Evolutionary conservation across 2,113 vertebrate genomes (phyloP).

Genomic region (Agelaius phoeniceus): DNA sequence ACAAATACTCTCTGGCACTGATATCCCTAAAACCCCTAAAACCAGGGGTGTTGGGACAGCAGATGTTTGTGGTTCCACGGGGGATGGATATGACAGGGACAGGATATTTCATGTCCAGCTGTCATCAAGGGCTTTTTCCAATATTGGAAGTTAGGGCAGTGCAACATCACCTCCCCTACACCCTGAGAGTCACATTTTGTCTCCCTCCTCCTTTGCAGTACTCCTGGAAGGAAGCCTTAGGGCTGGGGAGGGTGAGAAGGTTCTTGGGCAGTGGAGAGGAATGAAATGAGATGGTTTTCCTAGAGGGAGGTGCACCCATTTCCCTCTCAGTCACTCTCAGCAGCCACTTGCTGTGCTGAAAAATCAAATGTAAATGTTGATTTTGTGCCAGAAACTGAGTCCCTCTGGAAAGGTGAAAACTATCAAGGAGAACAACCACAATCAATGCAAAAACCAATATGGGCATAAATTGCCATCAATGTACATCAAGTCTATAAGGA

Average conservation of each 20-base stretch:
- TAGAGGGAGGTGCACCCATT: background rate
- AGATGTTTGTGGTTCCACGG: rapidly evolving
- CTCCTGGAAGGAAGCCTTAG: background rate
- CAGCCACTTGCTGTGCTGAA: background rate
- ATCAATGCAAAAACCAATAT: background rate
- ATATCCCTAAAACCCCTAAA: background rate
- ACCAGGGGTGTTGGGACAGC: background rate
- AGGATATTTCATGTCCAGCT: background rate
- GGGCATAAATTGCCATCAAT: background rate
- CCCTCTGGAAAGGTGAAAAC: background rate
- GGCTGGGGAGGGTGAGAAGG: background rate
- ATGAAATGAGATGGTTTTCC: background rate
- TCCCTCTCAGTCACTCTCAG: background rate
- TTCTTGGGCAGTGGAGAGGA: background rate
- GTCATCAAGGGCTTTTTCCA: background rate
- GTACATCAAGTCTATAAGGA: rapidly evolving
- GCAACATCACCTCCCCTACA: background rate
- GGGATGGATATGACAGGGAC: background rate
- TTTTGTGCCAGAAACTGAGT: background rate
- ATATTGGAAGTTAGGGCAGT: background rate
- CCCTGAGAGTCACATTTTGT: background rate
- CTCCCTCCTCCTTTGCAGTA: background rate
- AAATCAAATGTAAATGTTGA: background rate
- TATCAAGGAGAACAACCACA: background rate
- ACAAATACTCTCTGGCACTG: background rate